Conservation (phyloP, 2,113 vertebrate species). For the Capreolus pygargus region DNA sequence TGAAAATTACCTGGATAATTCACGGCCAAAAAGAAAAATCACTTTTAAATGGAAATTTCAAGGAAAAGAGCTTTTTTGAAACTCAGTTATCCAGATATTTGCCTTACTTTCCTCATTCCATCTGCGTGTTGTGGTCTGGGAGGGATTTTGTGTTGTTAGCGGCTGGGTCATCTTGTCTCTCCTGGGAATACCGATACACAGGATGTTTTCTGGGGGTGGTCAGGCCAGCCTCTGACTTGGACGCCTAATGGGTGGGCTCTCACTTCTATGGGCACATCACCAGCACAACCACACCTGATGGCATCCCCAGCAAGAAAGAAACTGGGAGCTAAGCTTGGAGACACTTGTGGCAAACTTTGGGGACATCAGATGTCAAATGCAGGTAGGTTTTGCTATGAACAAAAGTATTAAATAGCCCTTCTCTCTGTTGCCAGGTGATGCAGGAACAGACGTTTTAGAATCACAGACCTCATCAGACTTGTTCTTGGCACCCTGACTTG, state of each 20-base stretch:
- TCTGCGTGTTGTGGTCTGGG: background rate
- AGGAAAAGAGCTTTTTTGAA: background rate
- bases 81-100: background rate
- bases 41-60: constrained; percentile 9
- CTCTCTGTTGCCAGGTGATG: background rate
- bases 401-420: background rate
- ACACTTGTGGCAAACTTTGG: background rate
- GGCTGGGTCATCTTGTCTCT: background rate
- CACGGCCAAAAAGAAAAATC: background rate
- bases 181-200: background rate
- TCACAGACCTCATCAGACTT: background rate
- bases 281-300: background rate
- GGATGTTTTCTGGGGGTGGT: fast-evolving
- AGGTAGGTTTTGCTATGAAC: background rate
- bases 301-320: background rate
- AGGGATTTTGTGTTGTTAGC: background rate
- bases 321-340: background rate
- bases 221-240: background rate
- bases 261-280: background rate
- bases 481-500: background rate
- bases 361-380: background rate
- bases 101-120: background rate
- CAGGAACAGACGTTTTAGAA: background rate
- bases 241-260: background rate
- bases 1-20: background rate